Conservation (phyloP, 2,113 vertebrate genomes). For the Etia nguti region DNA sequence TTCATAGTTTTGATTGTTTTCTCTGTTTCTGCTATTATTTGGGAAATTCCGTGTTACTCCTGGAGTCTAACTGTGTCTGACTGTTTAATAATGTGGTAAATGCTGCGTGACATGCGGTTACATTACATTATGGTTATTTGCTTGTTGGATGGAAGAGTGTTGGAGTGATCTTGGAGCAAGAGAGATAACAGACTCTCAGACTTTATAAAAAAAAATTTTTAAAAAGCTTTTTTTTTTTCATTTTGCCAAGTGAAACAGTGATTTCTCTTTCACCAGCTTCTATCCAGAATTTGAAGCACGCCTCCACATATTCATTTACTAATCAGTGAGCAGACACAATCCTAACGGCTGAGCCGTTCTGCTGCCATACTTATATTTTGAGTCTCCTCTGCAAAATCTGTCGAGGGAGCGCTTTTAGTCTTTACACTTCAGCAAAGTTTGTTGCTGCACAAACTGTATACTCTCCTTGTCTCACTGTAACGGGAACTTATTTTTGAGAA, state of each 20-base stretch:
- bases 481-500: background rate
- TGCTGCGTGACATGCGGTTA: background rate
- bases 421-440: background rate
- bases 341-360: conserved; percentile 27
- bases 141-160: background rate
- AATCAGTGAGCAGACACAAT: conserved; percentile 32
- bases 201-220: background rate
- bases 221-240: background rate
- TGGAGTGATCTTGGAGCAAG: background rate
- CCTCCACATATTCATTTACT: conserved; percentile 19
- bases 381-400: conserved; percentile 45
- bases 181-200: conserved; percentile 29
- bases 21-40: background rate
- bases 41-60: background rate
- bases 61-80: background rate
- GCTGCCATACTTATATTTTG: conserved; percentile 29
- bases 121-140: background rate
- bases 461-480: background rate
- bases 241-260: background rate
- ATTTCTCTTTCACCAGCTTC: background rate
- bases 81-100: background rate
- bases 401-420: background rate
- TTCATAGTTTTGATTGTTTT: background rate
- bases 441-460: background rate
- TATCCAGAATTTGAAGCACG: background rate